These are phyloP conservation scores for Pteria penguin DNA, from an alignment of 2,888 invertebrate genomes.

Conservation along the genomic window DNA sequence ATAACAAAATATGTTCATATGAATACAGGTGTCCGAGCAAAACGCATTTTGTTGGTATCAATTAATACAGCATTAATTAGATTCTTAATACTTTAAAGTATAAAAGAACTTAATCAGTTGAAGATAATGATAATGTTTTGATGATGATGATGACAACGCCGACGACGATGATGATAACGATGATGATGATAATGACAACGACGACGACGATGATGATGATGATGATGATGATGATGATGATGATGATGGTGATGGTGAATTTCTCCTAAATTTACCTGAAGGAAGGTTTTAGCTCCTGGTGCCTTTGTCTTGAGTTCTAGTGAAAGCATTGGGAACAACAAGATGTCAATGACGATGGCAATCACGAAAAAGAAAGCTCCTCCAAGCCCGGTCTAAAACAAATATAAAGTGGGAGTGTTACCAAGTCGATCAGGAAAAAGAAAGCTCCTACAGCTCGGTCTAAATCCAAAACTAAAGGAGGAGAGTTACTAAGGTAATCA, in stretches of 20 bases:
- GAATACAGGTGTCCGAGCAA: too few relatives aligned
- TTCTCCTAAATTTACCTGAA: too few relatives aligned
- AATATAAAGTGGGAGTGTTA: neutral
- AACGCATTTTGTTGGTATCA: too few relatives aligned
- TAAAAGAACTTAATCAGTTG: too few relatives aligned
- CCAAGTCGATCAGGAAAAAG: neutral
- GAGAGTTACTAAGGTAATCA: too few relatives aligned
- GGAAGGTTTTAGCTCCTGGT: conserved; percentile 75
- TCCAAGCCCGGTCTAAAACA: conserved; percentile 63
- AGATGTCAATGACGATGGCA: conserved; percentile 70
- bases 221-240: neutral
- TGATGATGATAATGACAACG: neutral
- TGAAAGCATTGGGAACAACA: conserved; percentile 73
- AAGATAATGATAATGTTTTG: neutral
- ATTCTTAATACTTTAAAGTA: too few relatives aligned
- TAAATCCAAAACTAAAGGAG: too few relatives aligned
- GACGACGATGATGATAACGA: neutral
- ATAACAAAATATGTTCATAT: too few relatives aligned
- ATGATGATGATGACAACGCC: neutral
- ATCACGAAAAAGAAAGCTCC: conserved; percentile 68
- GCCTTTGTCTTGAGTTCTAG: conserved; percentile 72
- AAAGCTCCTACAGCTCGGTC: too few relatives aligned
- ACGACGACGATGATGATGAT: neutral
- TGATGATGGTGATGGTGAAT: neutral
- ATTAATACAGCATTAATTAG: too few relatives aligned